Evolutionary conservation across 2,888 invertebrate species (phyloP).

Genomic region (Pachydiplax longipennis): DNA sequence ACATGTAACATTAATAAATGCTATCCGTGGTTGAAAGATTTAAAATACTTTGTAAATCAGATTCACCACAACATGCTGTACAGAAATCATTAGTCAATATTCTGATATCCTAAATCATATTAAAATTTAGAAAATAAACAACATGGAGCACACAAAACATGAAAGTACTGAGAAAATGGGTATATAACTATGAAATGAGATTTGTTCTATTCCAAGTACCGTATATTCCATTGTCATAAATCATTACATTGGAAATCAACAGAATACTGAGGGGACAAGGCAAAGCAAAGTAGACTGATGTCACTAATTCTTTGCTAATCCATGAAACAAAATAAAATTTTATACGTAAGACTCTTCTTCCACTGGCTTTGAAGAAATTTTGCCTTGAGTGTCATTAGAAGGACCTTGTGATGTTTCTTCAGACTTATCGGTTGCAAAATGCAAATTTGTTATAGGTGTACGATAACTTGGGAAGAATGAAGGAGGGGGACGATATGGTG

Average conservation of each 20-base stretch:
- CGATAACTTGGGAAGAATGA: conserved; percentile 52
- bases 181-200: not conserved
- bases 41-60: not conserved
- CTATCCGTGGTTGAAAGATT: not conserved
- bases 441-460: conserved; percentile 56
- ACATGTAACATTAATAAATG: not conserved
- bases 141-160: not conserved
- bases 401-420: conserved; percentile 52
- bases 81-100: not conserved
- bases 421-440: conserved; percentile 55
- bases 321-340: not conserved
- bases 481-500: conserved; percentile 54
- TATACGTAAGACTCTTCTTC: conserved; percentile 58
- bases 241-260: not conserved
- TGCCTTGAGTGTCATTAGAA: not conserved
- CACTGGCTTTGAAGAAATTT: conserved; percentile 48
- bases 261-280: not conserved
- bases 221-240: no score
- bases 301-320: not conserved
- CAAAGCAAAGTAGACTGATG: not conserved
- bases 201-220: no score
- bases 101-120: not conserved
- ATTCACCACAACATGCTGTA: not conserved
- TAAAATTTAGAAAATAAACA: not conserved
- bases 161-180: not conserved